These are phyloP conservation scores for Leuciscus idus DNA, from an alignment of 2,113 vertebrate genomes.

Conservation along the genomic window DNA sequence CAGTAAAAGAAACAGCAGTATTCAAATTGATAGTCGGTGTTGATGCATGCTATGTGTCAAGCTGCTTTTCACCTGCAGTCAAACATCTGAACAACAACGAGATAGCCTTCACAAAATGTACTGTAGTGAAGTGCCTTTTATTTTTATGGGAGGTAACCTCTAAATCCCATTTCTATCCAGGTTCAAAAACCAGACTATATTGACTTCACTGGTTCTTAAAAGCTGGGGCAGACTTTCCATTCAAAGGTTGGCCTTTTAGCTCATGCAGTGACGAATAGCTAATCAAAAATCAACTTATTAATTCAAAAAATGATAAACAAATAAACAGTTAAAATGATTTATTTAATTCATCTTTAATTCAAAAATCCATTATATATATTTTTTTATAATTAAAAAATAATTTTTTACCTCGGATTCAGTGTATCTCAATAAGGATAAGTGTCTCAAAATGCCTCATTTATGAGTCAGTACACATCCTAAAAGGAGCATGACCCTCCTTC, in stretches of 20 bases:
- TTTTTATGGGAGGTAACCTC: background rate
- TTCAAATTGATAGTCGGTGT: background rate
- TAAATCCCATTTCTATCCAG: background rate
- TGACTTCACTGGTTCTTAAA: background rate
- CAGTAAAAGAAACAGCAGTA: background rate
- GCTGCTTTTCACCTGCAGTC: background rate
- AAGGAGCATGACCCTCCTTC: constrained; percentile 25
- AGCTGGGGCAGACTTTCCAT: background rate
- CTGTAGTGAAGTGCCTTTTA: background rate
- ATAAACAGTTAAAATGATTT: too few relatives aligned
- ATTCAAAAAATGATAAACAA: background rate
- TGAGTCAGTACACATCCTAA: constrained; percentile 62
- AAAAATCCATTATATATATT: too few relatives aligned
- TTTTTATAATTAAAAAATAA: too few relatives aligned
- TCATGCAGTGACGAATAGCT: background rate
- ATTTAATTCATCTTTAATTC: too few relatives aligned
- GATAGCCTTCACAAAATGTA: background rate
- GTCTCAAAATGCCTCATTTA: constrained; percentile 51
- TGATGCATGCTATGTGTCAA: background rate
- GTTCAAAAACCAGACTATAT: background rate
- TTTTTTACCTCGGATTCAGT: too few relatives aligned
- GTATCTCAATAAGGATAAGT: background rate
- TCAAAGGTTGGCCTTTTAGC: background rate
- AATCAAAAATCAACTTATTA: background rate
- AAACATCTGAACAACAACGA: background rate